These are phyloP conservation scores for Achlya flavicornis DNA, from an alignment of 2,888 invertebrate genomes.

Conservation along the genomic window DNA sequence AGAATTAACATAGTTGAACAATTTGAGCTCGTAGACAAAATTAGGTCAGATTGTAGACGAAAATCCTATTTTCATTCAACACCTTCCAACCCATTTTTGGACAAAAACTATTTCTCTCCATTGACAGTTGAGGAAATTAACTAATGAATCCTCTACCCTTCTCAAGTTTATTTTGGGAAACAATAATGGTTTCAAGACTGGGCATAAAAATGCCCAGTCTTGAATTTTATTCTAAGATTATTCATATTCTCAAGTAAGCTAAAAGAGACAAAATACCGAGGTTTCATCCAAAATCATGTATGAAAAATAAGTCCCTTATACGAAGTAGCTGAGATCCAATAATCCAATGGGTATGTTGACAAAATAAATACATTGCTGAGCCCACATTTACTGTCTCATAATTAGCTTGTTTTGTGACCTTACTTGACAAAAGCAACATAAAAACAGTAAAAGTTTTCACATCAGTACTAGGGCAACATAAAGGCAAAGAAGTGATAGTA, in stretches of 20 bases:
- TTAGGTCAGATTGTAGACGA: not conserved
- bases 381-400: not conserved
- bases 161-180: not conserved
- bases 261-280: not conserved
- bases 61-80: not conserved
- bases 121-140: not conserved
- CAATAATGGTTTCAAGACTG: not conserved
- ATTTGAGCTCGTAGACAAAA: not conserved
- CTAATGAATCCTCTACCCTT: slow-evolving; percentile 1
- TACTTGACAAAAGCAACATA: slow-evolving; percentile 4
- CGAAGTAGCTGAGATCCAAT: no score
- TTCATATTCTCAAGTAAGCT: no score
- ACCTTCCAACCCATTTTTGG: not conserved
- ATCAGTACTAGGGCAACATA: slow-evolving; percentile 38
- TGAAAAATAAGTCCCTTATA: no score
- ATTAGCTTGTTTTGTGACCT: slow-evolving; percentile 5
- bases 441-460: slow-evolving; percentile 20
- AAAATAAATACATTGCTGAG: not conserved
- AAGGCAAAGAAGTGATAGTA: slow-evolving; percentile 39
- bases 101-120: not conserved
- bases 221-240: not conserved
- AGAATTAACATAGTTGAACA: no score
- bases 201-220: no score
- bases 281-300: not conserved
- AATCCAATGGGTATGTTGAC: no score